phyloP scores from a whole-genome alignment of 2,797 vertebrate genomes.

The Lagodon rhomboides region DNA sequence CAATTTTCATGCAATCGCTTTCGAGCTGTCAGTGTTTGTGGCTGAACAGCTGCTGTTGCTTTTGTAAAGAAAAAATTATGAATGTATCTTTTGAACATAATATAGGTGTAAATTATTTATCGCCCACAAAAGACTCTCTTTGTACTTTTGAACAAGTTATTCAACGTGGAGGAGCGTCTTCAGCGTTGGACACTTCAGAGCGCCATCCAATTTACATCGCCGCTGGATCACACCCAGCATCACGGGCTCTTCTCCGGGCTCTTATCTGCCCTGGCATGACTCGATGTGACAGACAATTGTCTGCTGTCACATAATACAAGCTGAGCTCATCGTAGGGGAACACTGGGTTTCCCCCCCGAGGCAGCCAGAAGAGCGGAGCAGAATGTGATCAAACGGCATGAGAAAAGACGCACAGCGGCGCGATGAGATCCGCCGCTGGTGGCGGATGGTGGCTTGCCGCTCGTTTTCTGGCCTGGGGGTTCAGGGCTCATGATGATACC shows the following conservation, averaged over 20 bases:
- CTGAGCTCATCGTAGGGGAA: constrained; percentile 62
- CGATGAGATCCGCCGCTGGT: constrained; percentile 6
- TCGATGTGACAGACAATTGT: constrained; percentile 53
- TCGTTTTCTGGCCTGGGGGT: constrained; percentile 4
- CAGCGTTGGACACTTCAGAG: constrained; percentile 1
- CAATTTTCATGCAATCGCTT: background rate
- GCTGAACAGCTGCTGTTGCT: background rate
- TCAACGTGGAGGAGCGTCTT: background rate
- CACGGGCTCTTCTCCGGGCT: constrained; percentile 13
- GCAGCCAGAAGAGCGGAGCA: constrained; percentile 41
- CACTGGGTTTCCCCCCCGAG: constrained; percentile 33
- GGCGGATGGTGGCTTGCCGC: constrained; percentile 3
- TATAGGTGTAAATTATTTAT: constrained; percentile 17
- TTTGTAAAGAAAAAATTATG: background rate
- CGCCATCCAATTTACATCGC: constrained; percentile 24
- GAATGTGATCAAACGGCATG: constrained; percentile 47
- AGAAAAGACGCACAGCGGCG: constrained; percentile 20
- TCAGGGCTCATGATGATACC: background rate
- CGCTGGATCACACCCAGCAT: constrained; percentile 26
- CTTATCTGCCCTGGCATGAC: constrained; percentile 33
- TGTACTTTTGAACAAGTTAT: constrained; percentile 4
- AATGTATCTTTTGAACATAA: background rate
- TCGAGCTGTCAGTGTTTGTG: background rate
- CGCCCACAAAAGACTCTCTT: background rate
- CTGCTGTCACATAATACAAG: constrained; percentile 59